Percentiles rank a stretch among this genome's conserved stretches.
Conservation (phyloP, 2,113 vertebrate species). For the Seriola quinqueradiata region DNA sequence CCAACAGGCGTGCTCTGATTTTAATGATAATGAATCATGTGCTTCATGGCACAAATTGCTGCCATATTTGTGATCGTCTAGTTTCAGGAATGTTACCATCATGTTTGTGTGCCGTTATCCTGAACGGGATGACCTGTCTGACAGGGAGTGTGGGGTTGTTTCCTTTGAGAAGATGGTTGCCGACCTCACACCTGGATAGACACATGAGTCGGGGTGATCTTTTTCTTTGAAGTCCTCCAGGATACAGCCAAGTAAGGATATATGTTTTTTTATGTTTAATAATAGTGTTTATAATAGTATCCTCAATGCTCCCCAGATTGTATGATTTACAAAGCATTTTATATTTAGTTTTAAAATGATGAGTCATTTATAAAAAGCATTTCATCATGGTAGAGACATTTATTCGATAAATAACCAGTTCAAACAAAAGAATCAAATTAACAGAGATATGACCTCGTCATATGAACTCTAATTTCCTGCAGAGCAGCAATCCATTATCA, state of each 20-base stretch:
- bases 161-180: conserved; percentile 20
- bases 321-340: neutral
- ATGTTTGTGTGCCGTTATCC: conserved; percentile 17
- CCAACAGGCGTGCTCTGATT: conserved; percentile 3
- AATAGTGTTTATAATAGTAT: neutral
- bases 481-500: conserved; percentile 18
- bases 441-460: neutral
- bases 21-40: conserved; percentile 49
- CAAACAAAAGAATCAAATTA: neutral
- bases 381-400: neutral
- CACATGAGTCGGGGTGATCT: neutral
- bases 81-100: neutral
- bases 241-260: neutral
- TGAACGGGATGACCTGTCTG: conserved; percentile 10
- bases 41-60: conserved; percentile 13
- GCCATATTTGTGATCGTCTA: conserved; percentile 42
- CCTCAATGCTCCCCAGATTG: neutral
- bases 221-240: neutral
- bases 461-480: conserved; percentile 21
- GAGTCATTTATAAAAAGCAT: neutral
- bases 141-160: neutral
- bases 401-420: neutral
- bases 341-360: neutral
- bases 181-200: conserved; percentile 8
- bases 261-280: neutral